phyloP scores from a whole-genome alignment of 2,113 vertebrate species.

The Anolis carolinensis region DNA sequence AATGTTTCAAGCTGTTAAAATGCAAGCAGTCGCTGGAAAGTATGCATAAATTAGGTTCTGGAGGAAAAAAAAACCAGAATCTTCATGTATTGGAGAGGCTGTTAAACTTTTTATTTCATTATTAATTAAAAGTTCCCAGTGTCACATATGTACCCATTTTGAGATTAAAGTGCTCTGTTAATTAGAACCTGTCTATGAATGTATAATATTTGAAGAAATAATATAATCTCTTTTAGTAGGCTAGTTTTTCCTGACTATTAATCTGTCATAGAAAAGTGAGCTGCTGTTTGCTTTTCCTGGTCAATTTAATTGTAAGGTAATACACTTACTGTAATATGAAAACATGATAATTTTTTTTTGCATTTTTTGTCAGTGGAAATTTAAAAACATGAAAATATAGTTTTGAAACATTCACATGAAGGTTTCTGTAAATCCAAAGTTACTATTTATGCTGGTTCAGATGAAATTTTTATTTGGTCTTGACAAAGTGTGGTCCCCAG shows the following conservation, averaged over 20 bases:
- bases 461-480: not conserved
- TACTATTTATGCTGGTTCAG: not conserved
- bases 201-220: conserved; percentile 8
- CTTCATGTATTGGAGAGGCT: conserved; percentile 30
- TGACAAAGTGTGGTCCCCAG: not conserved
- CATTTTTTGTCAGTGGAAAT: not conserved
- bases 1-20: conserved; percentile 52
- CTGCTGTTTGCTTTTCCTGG: conserved; percentile 8
- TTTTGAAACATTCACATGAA: not conserved
- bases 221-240: not conserved
- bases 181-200: conserved; percentile 27
- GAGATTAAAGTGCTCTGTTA: conserved; percentile 37
- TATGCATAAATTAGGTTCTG: conserved; percentile 37
- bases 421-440: not conserved
- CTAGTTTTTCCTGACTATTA: conserved; percentile 30
- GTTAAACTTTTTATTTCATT: conserved; percentile 49
- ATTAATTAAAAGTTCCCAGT: conserved; percentile 55
- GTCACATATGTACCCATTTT: conserved; percentile 33
- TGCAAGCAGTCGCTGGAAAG: conserved; percentile 28
- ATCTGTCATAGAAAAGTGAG: conserved; percentile 18
- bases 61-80: conserved; percentile 19
- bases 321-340: not conserved
- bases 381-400: not conserved
- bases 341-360: rapidly evolving
- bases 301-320: not conserved